Base-by-base conservation (phyloP, 2,113 vertebrate genomes). In the Colossoma macropomum region DNA sequence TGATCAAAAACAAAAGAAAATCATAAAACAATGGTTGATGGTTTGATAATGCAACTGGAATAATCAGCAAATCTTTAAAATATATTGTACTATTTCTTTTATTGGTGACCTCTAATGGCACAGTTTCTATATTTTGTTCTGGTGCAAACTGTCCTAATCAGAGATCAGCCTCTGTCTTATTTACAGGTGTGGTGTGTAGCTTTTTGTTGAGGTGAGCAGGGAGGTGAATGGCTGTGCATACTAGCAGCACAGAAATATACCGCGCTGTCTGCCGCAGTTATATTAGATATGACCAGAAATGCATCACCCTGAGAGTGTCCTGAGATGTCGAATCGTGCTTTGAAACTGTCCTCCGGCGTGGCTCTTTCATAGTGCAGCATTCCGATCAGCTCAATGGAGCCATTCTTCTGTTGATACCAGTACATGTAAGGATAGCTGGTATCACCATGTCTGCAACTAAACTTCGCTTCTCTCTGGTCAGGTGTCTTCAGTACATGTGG, bases 191-290 rank as follows among this genome's bases (percentile, higher is more conserved):
- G 15, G 32, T 60, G 16, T 52, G 48, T 0, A 52, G 28, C 23
- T 85, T 88, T 86, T 81, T 80, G 76, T 69, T 11, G 62, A 21
- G 1, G 25, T 28, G 28, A 68, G 8, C 32, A 17, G 15, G 27
- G 25, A 70, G 21, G 32, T 88, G 54, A 28, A 30, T 65, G 73
- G 34, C 19, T 27, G 92, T 93, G 92, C 75, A 50, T 63, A 0
- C 86, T 82, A 1, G 90, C 90, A 83, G 91, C 89, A 90, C 92
- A 92, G 84, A 87, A 91, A 71, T 91, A 93, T 19, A 88, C 50
- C 0, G 83, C 89, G 8, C 77, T 85, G 85, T 85, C 86, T 15
- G n/a, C 23, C n/a, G 17, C 1, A 27, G 21, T 25, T 23, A 83
- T 71, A 23, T 30, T 45, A 19, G 83, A 83, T 34, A 85, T 83